Conservation (phyloP, 2,888 invertebrate genomes). For the Caenorhabditis sp. region DNA sequence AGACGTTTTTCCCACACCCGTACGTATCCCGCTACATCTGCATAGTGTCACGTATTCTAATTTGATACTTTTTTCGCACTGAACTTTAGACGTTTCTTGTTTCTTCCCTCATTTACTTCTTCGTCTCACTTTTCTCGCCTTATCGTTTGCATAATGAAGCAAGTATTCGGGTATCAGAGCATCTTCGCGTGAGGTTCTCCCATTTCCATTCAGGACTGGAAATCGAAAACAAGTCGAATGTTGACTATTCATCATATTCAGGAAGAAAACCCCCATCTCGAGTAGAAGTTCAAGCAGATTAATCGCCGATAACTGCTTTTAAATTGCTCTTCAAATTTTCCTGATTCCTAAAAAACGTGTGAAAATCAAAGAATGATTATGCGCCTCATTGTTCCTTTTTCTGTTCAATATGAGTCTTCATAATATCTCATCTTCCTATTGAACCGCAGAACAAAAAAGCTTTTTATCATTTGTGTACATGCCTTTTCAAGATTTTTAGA, state of each 20-base stretch:
- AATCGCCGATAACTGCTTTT: background rate
- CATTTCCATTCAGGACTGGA: background rate
- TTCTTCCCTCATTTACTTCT: background rate
- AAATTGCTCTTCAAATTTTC: background rate
- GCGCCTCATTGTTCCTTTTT: too few species aligned
- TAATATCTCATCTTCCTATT: background rate
- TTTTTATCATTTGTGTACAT: too few species aligned
- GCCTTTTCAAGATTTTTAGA: background rate
- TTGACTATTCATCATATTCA: background rate
- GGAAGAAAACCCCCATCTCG: background rate
- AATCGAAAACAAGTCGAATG: background rate
- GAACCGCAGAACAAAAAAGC: conserved; percentile 1
- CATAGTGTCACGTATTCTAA: conserved; percentile 55
- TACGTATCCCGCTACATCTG: background rate
- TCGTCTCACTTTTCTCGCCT: conserved; percentile 13
- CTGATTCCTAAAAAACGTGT: conserved; percentile 33
- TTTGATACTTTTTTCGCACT: conserved; percentile 39
- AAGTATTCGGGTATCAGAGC: background rate
- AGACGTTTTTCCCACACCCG: conserved; percentile 27
- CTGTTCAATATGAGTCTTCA: too few species aligned
- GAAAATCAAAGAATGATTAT: conserved; percentile 18
- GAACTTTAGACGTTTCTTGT: conserved; percentile 31
- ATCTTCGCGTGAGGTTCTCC: conserved; percentile 4
- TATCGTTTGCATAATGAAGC: conserved; percentile 22
- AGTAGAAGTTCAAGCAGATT: conserved; percentile 27